phyloP scores from a whole-genome alignment of 2,113 vertebrate genomes.

The Pteruthius melanotis region DNA sequence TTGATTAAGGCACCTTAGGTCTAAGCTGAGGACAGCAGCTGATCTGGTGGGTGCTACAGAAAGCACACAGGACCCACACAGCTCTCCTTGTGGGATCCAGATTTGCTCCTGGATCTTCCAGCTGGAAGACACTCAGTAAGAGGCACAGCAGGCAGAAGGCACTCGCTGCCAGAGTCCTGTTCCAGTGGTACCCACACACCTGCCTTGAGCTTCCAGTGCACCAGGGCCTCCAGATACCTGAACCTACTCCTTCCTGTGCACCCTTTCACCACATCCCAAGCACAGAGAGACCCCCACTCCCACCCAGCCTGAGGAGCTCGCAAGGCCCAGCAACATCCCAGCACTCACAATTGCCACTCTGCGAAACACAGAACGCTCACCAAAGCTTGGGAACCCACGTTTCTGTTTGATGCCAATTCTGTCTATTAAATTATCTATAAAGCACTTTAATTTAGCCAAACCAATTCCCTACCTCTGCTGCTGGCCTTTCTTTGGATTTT shows the following conservation, averaged over 20 bases:
- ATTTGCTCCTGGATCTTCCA: background rate
- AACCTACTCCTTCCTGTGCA: background rate
- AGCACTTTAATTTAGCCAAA: background rate
- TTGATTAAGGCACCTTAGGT: background rate
- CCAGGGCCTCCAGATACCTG: background rate
- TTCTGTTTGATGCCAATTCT: background rate
- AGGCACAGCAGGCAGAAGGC: background rate
- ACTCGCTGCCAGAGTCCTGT: background rate
- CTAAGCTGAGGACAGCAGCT: background rate
- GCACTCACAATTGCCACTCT: background rate
- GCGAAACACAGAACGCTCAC: background rate
- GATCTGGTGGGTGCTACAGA: background rate
- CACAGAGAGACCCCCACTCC: background rate
- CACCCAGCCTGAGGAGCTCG: rapidly evolving
- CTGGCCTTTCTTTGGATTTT: background rate
- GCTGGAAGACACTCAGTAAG: background rate
- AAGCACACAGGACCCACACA: rapidly evolving
- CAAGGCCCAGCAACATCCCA: background rate
- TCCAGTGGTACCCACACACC: background rate
- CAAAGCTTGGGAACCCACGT: background rate
- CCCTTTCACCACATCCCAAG: background rate
- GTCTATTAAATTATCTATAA: background rate
- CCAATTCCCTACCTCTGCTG: background rate
- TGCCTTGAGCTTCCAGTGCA: background rate
- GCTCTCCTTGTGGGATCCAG: rapidly evolving